A percentile compares a stretch with the other conserved stretches of the same genome.
phyloP scores from a whole-genome alignment of 2,888 invertebrate genomes.

The Xestia rhomboidea region DNA sequence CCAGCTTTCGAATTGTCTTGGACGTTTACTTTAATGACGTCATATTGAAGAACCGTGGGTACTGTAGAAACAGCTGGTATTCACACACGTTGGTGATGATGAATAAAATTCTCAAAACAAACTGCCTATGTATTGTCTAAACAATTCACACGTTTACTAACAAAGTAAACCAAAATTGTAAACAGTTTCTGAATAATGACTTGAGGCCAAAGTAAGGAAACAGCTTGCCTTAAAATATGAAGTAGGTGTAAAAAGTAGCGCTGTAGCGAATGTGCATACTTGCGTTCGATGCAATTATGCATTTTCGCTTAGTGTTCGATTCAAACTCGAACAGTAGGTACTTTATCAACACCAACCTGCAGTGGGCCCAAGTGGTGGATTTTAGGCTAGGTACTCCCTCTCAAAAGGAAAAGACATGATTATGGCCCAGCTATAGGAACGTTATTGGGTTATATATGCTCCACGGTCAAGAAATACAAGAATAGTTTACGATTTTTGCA shows the following conservation, averaged over 20 bases:
- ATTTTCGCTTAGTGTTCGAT: no score
- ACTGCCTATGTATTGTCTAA: not conserved
- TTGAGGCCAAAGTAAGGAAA: not conserved
- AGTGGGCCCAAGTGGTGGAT: not conserved
- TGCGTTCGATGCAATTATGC: no score
- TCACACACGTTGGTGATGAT: not conserved
- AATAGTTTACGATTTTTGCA: not conserved
- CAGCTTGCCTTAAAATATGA: not conserved
- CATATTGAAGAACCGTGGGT: not conserved
- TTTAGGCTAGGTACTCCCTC: not conserved
- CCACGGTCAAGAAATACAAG: not conserved
- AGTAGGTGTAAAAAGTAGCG: no score
- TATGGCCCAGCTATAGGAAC: not conserved
- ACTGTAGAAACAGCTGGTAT: not conserved
- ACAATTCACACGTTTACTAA: not conserved
- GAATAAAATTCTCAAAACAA: not conserved
- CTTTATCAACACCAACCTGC: not conserved
- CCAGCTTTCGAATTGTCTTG: not conserved
- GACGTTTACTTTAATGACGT: not conserved
- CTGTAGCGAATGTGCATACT: no score
- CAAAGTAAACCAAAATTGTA: not conserved
- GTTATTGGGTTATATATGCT: not conserved
- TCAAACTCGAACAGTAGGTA: no score
- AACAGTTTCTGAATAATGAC: not conserved
- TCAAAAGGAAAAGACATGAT: not conserved